Percentiles rank a stretch among this genome's conserved stretches.
Conservation (phyloP, 64 coral and sea anemone genomes). For the Stichodactyla helianthus region DNA sequence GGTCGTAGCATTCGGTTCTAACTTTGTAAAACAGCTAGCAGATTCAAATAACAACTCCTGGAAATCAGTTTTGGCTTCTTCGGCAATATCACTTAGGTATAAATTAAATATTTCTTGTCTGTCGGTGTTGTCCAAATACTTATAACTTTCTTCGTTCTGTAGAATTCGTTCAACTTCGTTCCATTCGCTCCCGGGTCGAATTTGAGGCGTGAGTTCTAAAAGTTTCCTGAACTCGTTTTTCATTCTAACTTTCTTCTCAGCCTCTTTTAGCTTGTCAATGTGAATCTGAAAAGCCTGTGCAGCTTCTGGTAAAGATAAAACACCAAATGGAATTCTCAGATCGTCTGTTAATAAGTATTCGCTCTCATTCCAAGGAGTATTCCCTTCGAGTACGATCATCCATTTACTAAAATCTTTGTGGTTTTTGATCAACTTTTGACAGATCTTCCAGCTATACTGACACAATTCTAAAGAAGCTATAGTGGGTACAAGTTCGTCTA, state of each 20-base stretch:
- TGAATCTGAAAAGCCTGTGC: conserved; percentile 71
- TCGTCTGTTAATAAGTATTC: conserved; percentile 84
- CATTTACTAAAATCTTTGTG: conserved; percentile 87
- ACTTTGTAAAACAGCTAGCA: conserved; percentile 80
- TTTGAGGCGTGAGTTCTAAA: conserved; percentile 84
- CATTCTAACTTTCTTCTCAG: conserved; percentile 77
- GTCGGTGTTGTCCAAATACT: conserved; percentile 79
- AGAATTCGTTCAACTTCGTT: conserved; percentile 65
- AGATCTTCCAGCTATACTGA: conserved; percentile 85
- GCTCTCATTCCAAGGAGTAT: conserved; percentile 88
- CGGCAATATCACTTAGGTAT: conserved; percentile 82
- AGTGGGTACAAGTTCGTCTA: conserved; percentile 82
- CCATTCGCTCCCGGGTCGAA: conserved; percentile 87
- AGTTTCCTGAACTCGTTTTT: conserved; percentile 93
- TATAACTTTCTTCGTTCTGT: conserved; percentile 96
- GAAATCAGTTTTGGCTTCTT: conserved; percentile 86
- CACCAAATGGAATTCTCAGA: conserved; percentile 80
- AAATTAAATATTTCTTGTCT: conserved; percentile 77
- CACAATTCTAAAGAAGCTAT: conserved; percentile 72
- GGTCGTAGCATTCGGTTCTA: conserved; percentile 63
- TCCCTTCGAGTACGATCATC: conserved; percentile 77
- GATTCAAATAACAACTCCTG: conserved; percentile 98
- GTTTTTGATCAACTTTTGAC: conserved; percentile 80
- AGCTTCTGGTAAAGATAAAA: conserved; percentile 55
- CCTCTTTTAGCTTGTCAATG: conserved; percentile 80